Conservation (phyloP, 2,797 vertebrate species). For the Hylomyscus alleni region DNA sequence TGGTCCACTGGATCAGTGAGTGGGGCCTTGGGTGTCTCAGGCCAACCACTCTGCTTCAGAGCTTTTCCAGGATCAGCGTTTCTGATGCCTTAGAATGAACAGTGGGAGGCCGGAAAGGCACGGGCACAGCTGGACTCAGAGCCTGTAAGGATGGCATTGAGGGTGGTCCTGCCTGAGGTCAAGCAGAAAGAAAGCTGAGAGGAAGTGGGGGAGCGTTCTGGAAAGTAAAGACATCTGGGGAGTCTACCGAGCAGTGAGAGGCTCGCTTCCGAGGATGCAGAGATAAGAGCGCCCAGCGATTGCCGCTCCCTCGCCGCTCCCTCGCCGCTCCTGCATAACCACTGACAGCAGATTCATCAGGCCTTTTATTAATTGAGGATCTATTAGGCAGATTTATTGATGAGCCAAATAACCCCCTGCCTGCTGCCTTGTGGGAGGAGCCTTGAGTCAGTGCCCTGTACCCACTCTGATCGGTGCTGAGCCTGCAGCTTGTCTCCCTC, state of each 20-base stretch:
- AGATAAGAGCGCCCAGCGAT: not conserved
- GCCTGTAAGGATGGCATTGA: not conserved
- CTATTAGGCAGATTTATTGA: not conserved
- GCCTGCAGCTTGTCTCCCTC: not conserved
- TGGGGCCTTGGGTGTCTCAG: fast-evolving
- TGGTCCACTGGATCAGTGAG: not conserved
- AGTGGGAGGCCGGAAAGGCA: not conserved
- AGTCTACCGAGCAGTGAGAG: not conserved
- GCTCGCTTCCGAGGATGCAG: not conserved
- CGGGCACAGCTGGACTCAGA: not conserved
- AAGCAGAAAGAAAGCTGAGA: not conserved
- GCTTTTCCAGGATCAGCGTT: not conserved
- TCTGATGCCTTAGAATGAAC: not conserved
- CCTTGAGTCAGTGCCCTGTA: not conserved
- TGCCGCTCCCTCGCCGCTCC: not conserved
- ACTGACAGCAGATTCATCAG: not conserved
- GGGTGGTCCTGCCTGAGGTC: not conserved
- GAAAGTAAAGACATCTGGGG: not conserved
- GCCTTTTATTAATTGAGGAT: not conserved
- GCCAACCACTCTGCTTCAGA: too few relatives aligned
- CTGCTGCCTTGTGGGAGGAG: not conserved
- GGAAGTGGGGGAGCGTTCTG: not conserved
- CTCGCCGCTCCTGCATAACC: not conserved
- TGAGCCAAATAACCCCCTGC: not conserved
- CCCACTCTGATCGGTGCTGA: not conserved